Conservation (phyloP, 2,888 invertebrate genomes). For the Lasioglossum malachurum region DNA sequence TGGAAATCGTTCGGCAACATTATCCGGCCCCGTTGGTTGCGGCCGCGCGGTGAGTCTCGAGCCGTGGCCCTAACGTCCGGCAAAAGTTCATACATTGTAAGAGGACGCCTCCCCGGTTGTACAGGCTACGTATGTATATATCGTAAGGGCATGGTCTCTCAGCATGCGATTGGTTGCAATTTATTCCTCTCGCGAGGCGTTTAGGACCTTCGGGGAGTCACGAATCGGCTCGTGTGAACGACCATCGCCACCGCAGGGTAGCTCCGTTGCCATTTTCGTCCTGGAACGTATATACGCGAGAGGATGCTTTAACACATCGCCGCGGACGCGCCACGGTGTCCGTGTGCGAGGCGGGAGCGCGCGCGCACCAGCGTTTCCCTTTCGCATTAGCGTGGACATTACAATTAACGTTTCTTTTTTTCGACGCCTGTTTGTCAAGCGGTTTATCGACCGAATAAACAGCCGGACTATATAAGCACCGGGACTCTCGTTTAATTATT, state of each 20-base stretch:
- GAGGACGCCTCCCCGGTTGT: neutral
- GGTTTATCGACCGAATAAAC: slow-evolving; percentile 76
- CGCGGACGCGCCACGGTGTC: neutral
- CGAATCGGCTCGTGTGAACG: slow-evolving; percentile 67
- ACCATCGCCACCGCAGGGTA: slow-evolving; percentile 66
- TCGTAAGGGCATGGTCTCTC: slow-evolving; percentile 56
- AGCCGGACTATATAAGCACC: slow-evolving; percentile 63
- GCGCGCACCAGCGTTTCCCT: slow-evolving; percentile 23
- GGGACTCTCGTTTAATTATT: slow-evolving; percentile 74
- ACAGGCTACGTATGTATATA: slow-evolving; percentile 35
- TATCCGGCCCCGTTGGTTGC: slow-evolving; percentile 25
- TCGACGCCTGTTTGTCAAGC: slow-evolving; percentile 54
- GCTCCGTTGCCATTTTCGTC: slow-evolving; percentile 47
- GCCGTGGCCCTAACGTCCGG: slow-evolving; percentile 28
- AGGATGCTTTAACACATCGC: neutral
- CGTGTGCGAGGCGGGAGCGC: neutral
- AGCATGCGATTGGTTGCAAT: slow-evolving; percentile 67
- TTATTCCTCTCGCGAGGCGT: slow-evolving; percentile 64
- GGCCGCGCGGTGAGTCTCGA: slow-evolving; percentile 1
- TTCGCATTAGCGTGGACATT: slow-evolving; percentile 70
- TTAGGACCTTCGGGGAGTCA: slow-evolving; percentile 65
- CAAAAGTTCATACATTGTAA: slow-evolving; percentile 56
- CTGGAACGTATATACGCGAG: neutral
- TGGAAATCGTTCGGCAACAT: slow-evolving; percentile 34
- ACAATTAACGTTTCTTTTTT: slow-evolving; percentile 68